phyloP scores from a whole-genome alignment of 1,140 invertebrate genomes.

The Pomacea maculata region DNA sequence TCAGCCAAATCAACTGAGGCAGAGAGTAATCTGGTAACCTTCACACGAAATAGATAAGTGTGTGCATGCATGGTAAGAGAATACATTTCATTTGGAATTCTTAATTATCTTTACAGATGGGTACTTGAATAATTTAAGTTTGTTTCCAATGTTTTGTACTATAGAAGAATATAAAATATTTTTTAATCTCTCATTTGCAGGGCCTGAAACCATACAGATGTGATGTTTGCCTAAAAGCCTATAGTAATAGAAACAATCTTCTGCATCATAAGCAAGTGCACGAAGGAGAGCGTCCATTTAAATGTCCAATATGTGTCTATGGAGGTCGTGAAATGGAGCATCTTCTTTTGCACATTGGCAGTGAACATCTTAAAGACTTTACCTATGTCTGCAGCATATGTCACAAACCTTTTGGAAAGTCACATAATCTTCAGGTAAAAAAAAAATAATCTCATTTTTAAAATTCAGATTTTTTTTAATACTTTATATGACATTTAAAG shows the following conservation, averaged over 20 bases:
- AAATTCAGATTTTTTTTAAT: too few relatives aligned
- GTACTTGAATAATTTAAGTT: neutral
- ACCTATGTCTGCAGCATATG: conserved; percentile 15
- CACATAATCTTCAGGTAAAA: conserved; percentile 9
- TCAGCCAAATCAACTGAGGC: too few relatives aligned
- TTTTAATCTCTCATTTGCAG: conserved; percentile 9
- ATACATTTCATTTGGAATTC: neutral
- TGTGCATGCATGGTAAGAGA: neutral
- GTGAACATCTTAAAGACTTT: conserved; percentile 12
- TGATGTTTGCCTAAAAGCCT: conserved; percentile 18
- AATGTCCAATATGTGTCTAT: conserved; percentile 18
- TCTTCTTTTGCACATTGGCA: conserved; percentile 11
- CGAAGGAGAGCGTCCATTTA: conserved; percentile 14
- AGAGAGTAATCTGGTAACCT: neutral
- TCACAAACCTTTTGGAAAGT: conserved; percentile 14
- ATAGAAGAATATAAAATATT: neutral
- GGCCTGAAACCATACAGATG: conserved; percentile 5
- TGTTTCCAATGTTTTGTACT: neutral
- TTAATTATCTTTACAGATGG: neutral
- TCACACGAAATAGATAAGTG: neutral
- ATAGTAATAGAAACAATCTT: neutral
- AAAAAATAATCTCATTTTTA: too few relatives aligned
- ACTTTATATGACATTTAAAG: too few relatives aligned
- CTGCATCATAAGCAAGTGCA: conserved; percentile 7
- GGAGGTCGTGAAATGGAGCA: conserved; percentile 20